Evolutionary conservation across 2,113 vertebrate species (phyloP), one percentile per base, ranked within the genome.

Genomic region (Cariama cristata): DNA sequence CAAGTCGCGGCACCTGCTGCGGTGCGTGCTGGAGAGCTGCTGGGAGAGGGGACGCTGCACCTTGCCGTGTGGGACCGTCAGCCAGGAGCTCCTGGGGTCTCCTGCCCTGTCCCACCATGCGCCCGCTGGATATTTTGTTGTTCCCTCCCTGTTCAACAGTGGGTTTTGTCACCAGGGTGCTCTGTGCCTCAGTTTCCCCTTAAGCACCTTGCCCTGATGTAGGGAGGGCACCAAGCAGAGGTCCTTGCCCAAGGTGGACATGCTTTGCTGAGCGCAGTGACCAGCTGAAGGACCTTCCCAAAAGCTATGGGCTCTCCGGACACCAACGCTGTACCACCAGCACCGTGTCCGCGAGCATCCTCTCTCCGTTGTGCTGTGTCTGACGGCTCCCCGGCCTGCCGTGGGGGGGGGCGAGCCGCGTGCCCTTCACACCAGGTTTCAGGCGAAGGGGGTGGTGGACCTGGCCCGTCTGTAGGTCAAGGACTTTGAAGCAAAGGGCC

Each of bases 361-460:
- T 71, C 33, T 22, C 49, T 17, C 21, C 1, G 0, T 12, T 11
- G 18, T 8, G 38, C 47, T 2, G 2, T 2, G 4, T 18, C 60
- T 6, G 20, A 8, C 2, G 11, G 28, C 42, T 73, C 59, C 42
- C 8, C 4, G 6, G 12, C 56, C 49, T 2, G 14, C 58, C 17
- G 1, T 1, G n/a, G 59, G 16, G 3, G 0, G 0, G 35, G 33
- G 19, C 7, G 3, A 71, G 32, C 45, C 12, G 1, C 11, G 0
- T 5, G 47, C 44, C 66, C 79, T 88, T 44, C 4, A 20, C 55
- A 24, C 49, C 38, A 3, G 24, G 21, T 12, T 33, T 38, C 64
- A 18, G 62, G 23, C 12, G 56, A 56, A 69, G 86, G 1, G 19
- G 10, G 21, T 26, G 1, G 42, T 1, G 68, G 28, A 69, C 14